Base-by-base conservation (phyloP, 2,888 invertebrate genomes). In the Apeira syringaria region DNA sequence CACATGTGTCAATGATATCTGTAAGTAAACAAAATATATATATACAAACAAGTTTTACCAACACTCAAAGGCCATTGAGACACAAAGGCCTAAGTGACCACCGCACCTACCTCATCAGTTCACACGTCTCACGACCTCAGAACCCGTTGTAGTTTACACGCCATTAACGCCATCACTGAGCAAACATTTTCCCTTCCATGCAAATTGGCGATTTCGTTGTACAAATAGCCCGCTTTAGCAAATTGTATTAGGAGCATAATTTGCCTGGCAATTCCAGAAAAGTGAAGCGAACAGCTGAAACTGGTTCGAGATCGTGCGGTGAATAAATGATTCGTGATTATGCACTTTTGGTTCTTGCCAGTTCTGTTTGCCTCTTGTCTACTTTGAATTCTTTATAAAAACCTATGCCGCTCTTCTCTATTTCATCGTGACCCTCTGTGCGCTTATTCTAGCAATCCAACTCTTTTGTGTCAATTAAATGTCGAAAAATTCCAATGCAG, bases 61-160 rank as follows among this genome's bases (percentile, higher is more conserved):
- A 8, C 24, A 24, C 8, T 9, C 24, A 24, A 5, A 9, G 5
- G 9, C 9, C 24, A 24, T 24, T 24, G 24, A 25, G 25, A 25
- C 24, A 25, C 9, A 24, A 10, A 10, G 2, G 9, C 5, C 8
- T 24, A 9, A 20, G 3, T 20, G 18, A 31, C 7, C 11, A 20
- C n/a, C 32, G 12, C 12, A 32, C 32, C 22, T 22, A n/a, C 5
- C 9, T 9, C 24, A 24, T 24, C 15, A 15, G 9, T 32, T 32
- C 13, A 32, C 30, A 31, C 32, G 6, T 30, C 17, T 25, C 25
- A 12, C 8, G 26, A 28, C 33, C 26, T 35, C 33, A 25, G 9
- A 26, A 25, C 53, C 54, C 42, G 22, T 53, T 30, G 12, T 57
- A 50, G 59, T 64, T 59, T 50, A 60, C 41, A 24, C 29, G n/a